Conservation (phyloP, 2,797 vertebrate genomes). For the Uromys caudimaculatus region DNA sequence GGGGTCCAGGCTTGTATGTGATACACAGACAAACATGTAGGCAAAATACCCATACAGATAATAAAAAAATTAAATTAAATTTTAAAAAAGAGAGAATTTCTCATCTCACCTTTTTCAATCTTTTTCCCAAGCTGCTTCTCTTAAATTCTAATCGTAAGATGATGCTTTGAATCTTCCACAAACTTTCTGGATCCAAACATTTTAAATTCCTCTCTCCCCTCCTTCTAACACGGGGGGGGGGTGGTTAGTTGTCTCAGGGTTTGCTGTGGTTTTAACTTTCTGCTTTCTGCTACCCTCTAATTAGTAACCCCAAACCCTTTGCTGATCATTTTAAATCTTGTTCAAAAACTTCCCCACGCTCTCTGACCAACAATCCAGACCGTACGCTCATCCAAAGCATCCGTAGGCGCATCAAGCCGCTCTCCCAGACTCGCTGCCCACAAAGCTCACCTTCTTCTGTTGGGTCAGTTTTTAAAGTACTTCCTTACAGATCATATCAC, state of each 20-base stretch:
- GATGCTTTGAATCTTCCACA: neutral
- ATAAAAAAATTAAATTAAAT: neutral
- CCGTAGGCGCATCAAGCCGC: neutral
- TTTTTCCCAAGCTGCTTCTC: neutral
- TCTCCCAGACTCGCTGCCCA: neutral
- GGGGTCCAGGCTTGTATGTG: no score
- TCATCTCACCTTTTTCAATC: neutral
- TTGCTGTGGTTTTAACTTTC: neutral
- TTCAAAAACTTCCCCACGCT: neutral
- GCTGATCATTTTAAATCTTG: neutral
- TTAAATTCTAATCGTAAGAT: neutral
- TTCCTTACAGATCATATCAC: neutral
- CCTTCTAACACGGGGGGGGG: neutral
- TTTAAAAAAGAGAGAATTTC: neutral
- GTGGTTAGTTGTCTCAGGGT: neutral
- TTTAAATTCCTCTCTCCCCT: neutral
- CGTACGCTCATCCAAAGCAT: neutral
- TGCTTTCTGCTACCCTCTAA: neutral
- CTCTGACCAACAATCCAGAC: neutral
- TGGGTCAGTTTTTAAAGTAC: neutral
- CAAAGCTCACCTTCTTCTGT: neutral
- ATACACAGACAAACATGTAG: neutral
- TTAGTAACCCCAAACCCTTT: neutral
- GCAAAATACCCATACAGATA: neutral
- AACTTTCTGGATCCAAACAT: neutral